Evolutionary conservation across 2,113 vertebrate species (phyloP).

Genomic region (Ivindomyrus marchei): DNA sequence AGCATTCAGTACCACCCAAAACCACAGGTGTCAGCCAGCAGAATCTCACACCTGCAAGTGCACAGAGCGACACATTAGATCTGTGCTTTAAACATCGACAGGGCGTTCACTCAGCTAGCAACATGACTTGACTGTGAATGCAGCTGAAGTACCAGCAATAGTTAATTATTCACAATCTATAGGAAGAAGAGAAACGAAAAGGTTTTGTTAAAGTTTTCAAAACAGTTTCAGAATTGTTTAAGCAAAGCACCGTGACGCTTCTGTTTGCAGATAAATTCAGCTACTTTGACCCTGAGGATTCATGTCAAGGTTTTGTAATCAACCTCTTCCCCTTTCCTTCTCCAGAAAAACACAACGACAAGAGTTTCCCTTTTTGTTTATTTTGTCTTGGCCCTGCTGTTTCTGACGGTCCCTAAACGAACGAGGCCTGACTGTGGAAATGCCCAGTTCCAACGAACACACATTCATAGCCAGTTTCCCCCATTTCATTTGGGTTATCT

Average conservation of each 20-base stretch:
- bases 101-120: neutral
- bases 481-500: neutral
- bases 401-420: neutral
- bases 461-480: neutral
- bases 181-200: neutral
- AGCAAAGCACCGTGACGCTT: neutral
- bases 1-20: neutral
- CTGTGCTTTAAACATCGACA: neutral
- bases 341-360: neutral
- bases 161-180: neutral
- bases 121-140: neutral
- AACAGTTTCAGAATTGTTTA: neutral
- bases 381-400: neutral
- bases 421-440: neutral
- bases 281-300: conserved; percentile 5
- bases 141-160: neutral
- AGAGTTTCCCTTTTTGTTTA: conserved; percentile 11
- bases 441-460: neutral
- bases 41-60: neutral
- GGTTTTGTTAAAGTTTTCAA: neutral
- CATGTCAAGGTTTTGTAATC: conserved; percentile 22
- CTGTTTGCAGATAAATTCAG: neutral
- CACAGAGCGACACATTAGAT: neutral
- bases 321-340: conserved; percentile 19
- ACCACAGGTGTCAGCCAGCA: neutral